Evolutionary conservation across 2,113 vertebrate species (phyloP).

Genomic region (Trochalopteron elliotii): DNA sequence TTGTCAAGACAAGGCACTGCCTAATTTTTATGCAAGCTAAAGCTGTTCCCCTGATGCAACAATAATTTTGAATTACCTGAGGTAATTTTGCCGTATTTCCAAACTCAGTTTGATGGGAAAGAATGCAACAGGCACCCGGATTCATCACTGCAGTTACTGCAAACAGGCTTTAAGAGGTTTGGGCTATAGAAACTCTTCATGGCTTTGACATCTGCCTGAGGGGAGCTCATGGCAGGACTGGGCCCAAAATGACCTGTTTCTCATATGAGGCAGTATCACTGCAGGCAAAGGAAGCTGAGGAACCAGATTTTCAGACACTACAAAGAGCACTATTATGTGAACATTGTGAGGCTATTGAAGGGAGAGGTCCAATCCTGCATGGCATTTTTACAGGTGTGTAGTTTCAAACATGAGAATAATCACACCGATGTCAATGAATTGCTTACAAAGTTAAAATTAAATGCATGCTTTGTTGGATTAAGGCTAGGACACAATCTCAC

Average conservation of each 20-base stretch:
- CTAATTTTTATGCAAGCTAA: background rate
- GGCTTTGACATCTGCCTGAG: background rate
- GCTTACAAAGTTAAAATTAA: background rate
- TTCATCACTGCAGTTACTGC: background rate
- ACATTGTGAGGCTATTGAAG: background rate
- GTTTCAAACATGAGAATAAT: constrained; percentile 18
- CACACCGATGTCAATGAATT: background rate
- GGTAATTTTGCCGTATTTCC: background rate
- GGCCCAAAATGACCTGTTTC: background rate
- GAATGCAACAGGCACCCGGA: background rate
- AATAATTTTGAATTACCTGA: background rate
- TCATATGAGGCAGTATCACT: background rate
- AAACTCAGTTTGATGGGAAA: background rate
- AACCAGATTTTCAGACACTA: constrained; percentile 47
- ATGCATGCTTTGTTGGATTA: constrained; percentile 19
- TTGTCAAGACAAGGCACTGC: background rate
- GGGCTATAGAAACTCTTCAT: background rate
- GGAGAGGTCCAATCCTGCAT: background rate
- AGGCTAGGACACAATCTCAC: background rate
- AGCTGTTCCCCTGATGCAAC: background rate
- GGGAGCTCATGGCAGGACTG: background rate
- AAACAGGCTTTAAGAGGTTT: background rate
- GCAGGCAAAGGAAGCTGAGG: constrained; percentile 10
- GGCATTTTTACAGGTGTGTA: constrained; percentile 23
- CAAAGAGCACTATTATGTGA: constrained; percentile 22